Conservation (phyloP, 2,888 invertebrate species). For the Drosophila testacea region DNA sequence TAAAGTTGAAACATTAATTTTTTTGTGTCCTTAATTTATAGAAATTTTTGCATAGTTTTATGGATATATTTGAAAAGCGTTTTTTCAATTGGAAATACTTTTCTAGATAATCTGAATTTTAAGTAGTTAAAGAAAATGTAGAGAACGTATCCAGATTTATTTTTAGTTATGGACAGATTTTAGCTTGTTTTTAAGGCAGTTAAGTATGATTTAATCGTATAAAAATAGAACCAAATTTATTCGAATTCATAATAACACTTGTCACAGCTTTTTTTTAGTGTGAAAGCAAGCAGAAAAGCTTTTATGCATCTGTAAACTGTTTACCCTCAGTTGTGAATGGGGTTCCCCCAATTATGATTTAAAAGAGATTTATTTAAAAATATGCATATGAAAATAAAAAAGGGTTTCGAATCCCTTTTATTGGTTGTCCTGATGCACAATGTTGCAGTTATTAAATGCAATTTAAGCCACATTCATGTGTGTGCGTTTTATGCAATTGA, state of each 20-base stretch:
- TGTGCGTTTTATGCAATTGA: constrained; percentile 44
- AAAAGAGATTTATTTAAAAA: constrained; percentile 9
- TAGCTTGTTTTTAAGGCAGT: neutral
- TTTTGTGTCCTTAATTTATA: neutral
- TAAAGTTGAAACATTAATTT: neutral
- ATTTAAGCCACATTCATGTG: constrained; percentile 63
- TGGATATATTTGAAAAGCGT: too few relatives aligned
- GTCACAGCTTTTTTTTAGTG: neutral
- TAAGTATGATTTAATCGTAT: neutral
- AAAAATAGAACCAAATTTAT: too few relatives aligned
- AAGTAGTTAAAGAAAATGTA: too few relatives aligned
- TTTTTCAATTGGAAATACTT: too few relatives aligned
- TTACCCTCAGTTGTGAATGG: neutral
- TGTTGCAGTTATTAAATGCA: constrained; percentile 68
- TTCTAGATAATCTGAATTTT: too few relatives aligned
- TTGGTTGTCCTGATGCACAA: neutral
- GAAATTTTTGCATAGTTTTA: too few relatives aligned
- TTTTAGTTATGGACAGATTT: neutral
- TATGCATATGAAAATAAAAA: constrained; percentile 5
- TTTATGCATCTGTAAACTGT: neutral
- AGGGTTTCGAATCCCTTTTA: constrained; percentile 2
- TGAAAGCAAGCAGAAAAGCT: neutral
- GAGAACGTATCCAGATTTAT: too few relatives aligned
- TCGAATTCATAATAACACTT: neutral
- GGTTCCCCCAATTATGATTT: constrained; percentile 1